Evolutionary conservation across 2,113 vertebrate genomes (phyloP), one percentile per base, ranked within the genome.

Genomic region (Vulpes vulpes): DNA sequence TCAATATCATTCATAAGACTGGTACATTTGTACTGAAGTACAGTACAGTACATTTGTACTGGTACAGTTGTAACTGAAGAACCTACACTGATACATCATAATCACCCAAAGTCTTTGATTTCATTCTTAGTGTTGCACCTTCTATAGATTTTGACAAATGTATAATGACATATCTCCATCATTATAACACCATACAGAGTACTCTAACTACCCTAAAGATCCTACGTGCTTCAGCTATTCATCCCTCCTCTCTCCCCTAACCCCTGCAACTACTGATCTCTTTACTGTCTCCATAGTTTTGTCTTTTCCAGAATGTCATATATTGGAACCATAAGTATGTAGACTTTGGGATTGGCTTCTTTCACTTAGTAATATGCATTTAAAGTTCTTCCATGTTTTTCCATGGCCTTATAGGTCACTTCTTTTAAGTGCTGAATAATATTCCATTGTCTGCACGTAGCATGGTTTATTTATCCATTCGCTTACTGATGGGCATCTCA

Each of bases 331-430:
- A 57, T 65, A 38, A 85, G n/a, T 76, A 74, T 74, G 57, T 43
- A 43, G 35, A 11, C 25, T 74, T 89, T 74, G 35, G 30, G 11
- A 59, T 49, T 88, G 84, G 30, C 38, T 89, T 94, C 30, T 88
- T 81, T 94, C 74, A 89, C 53, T 89, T 71, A 94, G 9, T 65
- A 86, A 65, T 30, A 71, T 17, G 38, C 74, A 94, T 60, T 88
- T 71, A 80, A 71, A 30, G 51, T 71, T 62, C 64, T 43, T 89
- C 38, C 38, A 88, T 51, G 35, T 88, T 22, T 87, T 86, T 87
- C 67, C 74, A 35, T 43, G 64, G 73, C 10, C 35, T 51, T 23
- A 69, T 59, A 60, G 35, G 15, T 80, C 84, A 94, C 20, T 87
- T 53, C 25, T 49, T 69, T 87, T 87, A 49, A 69, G 51, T 59